These are phyloP conservation scores for Anastrepha ludens DNA, from an alignment of 1,140 invertebrate genomes.

Conservation along the genomic window DNA sequence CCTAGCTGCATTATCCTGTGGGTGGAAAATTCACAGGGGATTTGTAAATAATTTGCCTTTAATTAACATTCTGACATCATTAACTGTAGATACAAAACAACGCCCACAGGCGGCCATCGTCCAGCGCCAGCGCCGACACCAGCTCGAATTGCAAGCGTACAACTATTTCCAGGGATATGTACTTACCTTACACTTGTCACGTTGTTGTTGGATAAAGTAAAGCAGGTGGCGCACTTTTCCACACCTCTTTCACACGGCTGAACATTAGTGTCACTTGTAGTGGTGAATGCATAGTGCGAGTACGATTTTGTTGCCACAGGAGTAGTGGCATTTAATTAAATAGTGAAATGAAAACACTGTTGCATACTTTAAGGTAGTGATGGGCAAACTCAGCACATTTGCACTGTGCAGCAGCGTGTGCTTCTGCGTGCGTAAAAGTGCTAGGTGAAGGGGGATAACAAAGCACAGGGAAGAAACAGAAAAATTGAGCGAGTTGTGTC, in stretches of 20 bases:
- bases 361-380: background rate
- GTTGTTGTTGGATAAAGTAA: background rate
- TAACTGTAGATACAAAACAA: constrained; percentile 28
- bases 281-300: background rate
- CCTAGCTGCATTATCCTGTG: background rate
- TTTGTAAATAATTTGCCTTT: constrained; percentile 57
- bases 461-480: no score
- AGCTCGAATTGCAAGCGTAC: background rate
- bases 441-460: no score
- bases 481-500: no score
- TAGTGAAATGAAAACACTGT: background rate
- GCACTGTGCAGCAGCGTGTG: no score
- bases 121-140: background rate
- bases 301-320: background rate
- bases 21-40: constrained; percentile 7
- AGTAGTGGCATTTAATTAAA: background rate
- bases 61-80: constrained; percentile 56
- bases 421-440: no score
- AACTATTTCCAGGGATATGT: background rate
- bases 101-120: background rate
- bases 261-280: background rate
- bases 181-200: background rate
- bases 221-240: background rate
- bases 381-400: no score
- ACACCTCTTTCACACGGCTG: background rate